Evolutionary conservation across 2,113 vertebrate genomes (phyloP), one percentile per base, ranked within the genome.

Genomic region (Paraplagusia blochii): DNA sequence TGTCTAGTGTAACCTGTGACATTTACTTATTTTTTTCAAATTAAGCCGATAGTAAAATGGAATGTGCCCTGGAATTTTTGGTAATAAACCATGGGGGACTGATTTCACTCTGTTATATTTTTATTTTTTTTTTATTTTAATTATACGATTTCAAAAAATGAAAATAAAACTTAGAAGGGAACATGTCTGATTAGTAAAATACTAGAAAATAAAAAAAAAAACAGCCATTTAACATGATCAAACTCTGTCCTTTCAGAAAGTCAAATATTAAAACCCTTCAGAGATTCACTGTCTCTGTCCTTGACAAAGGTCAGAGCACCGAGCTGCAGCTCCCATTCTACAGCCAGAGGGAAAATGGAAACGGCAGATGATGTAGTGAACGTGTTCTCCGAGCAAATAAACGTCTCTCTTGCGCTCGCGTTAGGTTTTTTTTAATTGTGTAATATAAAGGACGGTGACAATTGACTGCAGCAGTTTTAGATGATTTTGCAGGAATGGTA

Each of bases 241-340:
- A n/a, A 16, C 12, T 46, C 14, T 29, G 36, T 47, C 16, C 5
- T 11, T 22, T 53, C 6, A 46, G n/a, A n/a, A 2, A 36, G 33
- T 34, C 16, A 8, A 42, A 58, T 38, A 54, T 54, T 44, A 18
- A 53, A 59, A 68, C 44, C 13, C 19, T 53, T 44, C 1, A 42
- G 1, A 16, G 17, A 51, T 40, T 46, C 4, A n/a, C 53, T 52
- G 22, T 29, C 7, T 34, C 18, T 53, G 17, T 13, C 40, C 22
- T 59, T 47, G 11, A 49, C 12, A 33, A 34, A 48, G 18, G 57
- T 58, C 52, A 44, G 44, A 64, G 58, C 35, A 39, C 13, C 49
- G 46, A 59, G 22, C 14, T 3, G 15, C 17, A 39, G 53, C 58
- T 45, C 15, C 10, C 13, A 46, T n/a, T 1, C 46, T 44, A n/a